Base-by-base conservation (phyloP, 2,113 vertebrate genomes). In the Ictalurus furcatus region DNA sequence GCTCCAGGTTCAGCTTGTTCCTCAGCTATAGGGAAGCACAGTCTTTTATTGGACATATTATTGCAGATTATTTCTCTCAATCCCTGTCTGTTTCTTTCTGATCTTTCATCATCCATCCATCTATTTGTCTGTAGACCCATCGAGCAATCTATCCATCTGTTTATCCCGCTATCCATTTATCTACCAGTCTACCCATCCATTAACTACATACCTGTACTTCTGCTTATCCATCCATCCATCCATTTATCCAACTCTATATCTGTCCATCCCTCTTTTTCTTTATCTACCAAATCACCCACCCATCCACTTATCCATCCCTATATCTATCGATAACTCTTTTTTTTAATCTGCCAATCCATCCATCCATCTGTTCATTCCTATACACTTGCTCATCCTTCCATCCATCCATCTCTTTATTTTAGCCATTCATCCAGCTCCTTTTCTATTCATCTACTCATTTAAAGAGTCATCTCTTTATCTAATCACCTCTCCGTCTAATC, bases 1-100 rank as follows among this genome's bases (percentile, higher is more conserved):
- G 98, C 83, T 98, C 97, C 92, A 97, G 97, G 92, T 98, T 99
- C 96, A 98, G 93, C 91, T 97, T 97, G 95, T 97, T 98, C 93
- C 97, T 97, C 93, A 98, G 73, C 98, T 99, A 94, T 54, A 74
- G 34, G 58, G 84, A n/a, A 79, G 17, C 76, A 74, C 63, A 81
- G 78, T 19, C n/a, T 44, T 44, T 44, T 6, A 6, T 44, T 44
- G 40, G 40, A 44, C 40, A 48, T 54, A 30, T n/a, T n/a, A 17
- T 30, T n/a, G 25, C 48, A 30, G 78, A 54, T 80, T n/a, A 79
- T 79, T 79, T 79, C 5, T 13, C 21, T 23, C 17, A 44, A 25
- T 76, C 8, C 8, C 4, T 3, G 14, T 8, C 19, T 44, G 9
- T 21, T 23, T 23, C 44, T 28, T 4, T 52, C 9, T 11, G 48